phyloP scores from a whole-genome alignment of 37 sponge, comb jelly and placozoan genomes.

The Lycopodina hypogea region DNA sequence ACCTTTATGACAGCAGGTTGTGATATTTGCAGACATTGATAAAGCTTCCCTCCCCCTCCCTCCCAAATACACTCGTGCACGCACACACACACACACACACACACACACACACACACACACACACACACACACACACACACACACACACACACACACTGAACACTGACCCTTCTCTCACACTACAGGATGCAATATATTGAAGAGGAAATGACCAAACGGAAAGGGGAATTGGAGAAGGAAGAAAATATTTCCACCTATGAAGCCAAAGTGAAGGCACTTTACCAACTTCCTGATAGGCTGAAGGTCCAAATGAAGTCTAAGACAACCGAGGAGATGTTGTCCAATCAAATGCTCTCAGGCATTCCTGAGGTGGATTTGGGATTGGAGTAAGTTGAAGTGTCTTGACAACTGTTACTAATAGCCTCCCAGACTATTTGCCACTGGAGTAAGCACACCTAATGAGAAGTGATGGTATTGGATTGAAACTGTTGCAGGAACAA shows the following conservation, averaged over 20 bases:
- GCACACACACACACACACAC: no score
- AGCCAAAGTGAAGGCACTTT: slow-evolving; percentile 63
- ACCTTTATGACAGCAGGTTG: no score
- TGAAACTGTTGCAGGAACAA: no score
- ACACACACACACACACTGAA: no score
- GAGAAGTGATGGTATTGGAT: no score
- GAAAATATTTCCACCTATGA: slow-evolving; percentile 53
- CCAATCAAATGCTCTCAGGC: slow-evolving; percentile 93
- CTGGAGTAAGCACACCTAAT: background rate
- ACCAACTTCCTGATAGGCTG: slow-evolving; percentile 64
- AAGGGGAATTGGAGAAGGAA: slow-evolving; percentile 32
- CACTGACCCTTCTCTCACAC: no score
- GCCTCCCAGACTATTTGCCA: background rate
- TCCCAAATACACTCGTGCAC: no score
- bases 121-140: no score
- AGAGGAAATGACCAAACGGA: slow-evolving; percentile 69
- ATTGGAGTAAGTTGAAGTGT: slow-evolving; percentile 75
- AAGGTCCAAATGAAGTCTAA: slow-evolving; percentile 34
- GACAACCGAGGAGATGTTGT: slow-evolving; percentile 82
- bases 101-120: no score
- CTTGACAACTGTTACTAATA: no score
- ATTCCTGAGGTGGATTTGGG: slow-evolving; percentile 91
- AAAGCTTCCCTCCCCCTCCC: no score
- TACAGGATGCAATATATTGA: slow-evolving; percentile 87
- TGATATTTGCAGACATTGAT: no score